These are phyloP conservation scores for Diorhabda carinulata DNA, from an alignment of 1,140 invertebrate genomes.

Conservation along the genomic window DNA sequence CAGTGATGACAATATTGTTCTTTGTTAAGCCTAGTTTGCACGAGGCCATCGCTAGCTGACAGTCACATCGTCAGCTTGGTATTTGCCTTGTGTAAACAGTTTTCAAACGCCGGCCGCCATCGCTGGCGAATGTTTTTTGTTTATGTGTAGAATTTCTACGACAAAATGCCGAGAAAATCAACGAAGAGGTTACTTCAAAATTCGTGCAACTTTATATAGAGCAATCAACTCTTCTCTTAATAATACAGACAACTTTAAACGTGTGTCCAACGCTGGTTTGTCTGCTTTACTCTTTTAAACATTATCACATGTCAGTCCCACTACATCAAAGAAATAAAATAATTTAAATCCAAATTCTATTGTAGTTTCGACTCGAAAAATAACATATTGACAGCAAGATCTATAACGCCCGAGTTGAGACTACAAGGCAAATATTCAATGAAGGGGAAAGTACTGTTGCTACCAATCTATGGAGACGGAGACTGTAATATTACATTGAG, in stretches of 20 bases:
- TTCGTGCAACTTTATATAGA: background rate
- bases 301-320: background rate
- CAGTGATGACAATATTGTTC: no score
- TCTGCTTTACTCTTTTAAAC: background rate
- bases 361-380: slow-evolving; percentile 42
- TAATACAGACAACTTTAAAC: no score
- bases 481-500: slow-evolving; percentile 49
- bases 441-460: slow-evolving; percentile 52
- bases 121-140: no score
- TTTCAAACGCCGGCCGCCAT: no score
- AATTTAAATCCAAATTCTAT: slow-evolving; percentile 13
- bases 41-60: no score
- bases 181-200: background rate
- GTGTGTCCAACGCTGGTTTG: background rate
- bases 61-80: no score
- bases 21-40: no score
- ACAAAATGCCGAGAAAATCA: background rate
- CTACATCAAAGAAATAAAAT: background rate
- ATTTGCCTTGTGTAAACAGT: no score
- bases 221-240: background rate
- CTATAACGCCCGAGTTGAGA: slow-evolving; percentile 41
- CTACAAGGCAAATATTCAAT: slow-evolving; percentile 51
- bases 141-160: no score
- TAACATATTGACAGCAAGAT: slow-evolving; percentile 37
- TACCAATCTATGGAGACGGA: slow-evolving; percentile 56